Conservation (phyloP, 2,888 invertebrate genomes). For the Cotesia congregata region DNA sequence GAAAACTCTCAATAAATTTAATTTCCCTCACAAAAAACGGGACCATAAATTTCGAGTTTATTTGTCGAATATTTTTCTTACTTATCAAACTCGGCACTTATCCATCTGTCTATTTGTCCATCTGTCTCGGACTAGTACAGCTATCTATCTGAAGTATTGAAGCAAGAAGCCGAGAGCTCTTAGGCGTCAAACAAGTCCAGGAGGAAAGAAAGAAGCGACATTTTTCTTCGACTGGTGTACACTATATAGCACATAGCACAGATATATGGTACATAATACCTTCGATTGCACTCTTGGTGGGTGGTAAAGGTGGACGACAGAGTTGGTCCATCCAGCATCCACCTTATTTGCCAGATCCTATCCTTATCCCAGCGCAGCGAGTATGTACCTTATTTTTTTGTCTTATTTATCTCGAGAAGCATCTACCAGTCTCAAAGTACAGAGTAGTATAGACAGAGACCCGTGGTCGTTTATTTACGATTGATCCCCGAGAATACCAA, state of each 20-base stretch:
- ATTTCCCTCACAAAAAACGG: background rate
- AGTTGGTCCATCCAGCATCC: background rate
- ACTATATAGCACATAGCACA: background rate
- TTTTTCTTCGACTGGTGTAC: constrained; percentile 2
- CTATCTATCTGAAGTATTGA: background rate
- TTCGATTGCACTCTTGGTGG: constrained; percentile 11
- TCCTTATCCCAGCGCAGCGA: background rate
- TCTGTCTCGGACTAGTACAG: background rate
- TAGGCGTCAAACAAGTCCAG: background rate
- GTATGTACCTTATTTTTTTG: constrained; percentile 9
- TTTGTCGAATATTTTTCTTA: constrained; percentile 20
- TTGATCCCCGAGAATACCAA: constrained; percentile 13
- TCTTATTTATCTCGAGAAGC: background rate
- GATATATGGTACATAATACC: no score
- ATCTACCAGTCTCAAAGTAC: background rate
- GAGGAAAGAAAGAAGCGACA: constrained; percentile 12
- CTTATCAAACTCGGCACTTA: background rate
- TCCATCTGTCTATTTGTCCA: background rate
- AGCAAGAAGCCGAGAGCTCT: background rate
- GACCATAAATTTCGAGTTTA: background rate
- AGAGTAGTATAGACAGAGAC: background rate
- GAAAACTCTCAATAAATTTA: no score
- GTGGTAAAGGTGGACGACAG: constrained; percentile 4
- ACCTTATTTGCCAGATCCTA: background rate
- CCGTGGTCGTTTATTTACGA: constrained; percentile 14